phyloP scores from a whole-genome alignment of 2,888 invertebrate species.

The Ochlodes sylvanus region DNA sequence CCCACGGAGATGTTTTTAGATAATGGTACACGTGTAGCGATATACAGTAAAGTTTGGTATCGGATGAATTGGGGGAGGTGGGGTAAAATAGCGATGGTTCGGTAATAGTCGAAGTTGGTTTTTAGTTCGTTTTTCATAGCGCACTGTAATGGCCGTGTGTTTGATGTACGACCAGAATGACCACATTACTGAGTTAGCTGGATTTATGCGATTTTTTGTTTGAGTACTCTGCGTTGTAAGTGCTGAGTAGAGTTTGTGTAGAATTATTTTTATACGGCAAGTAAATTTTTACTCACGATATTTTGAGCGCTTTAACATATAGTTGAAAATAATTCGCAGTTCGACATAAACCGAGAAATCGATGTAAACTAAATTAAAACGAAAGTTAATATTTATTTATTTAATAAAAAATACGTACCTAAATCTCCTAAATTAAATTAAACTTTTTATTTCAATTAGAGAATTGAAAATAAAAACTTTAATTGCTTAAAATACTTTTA shows the following conservation, averaged over 20 bases:
- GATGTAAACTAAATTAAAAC: no score
- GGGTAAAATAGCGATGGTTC: slow-evolving; percentile 46
- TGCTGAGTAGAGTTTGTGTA: background rate
- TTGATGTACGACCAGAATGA: slow-evolving; percentile 58
- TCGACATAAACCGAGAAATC: no score
- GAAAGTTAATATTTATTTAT: no score
- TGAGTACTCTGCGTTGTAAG: slow-evolving; percentile 41
- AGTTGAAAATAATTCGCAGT: no score
- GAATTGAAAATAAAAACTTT: no score
- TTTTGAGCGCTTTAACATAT: background rate
- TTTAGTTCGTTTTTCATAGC: slow-evolving; percentile 67
- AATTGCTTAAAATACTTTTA: no score
- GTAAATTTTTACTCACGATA: background rate
- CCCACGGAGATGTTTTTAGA: background rate
- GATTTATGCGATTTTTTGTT: slow-evolving; percentile 52
- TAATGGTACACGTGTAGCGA: slow-evolving; percentile 26
- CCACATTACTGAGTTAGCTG: slow-evolving; percentile 49
- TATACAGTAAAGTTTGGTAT: slow-evolving; percentile 38
- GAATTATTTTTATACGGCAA: background rate
- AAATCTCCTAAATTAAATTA: no score
- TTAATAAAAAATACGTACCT: no score
- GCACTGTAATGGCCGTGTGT: slow-evolving; percentile 54
- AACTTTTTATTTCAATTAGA: no score
- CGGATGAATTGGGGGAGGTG: slow-evolving; percentile 39
- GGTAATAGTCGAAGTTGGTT: slow-evolving; percentile 66